phyloP scores from a whole-genome alignment of 2,797 vertebrate species.

The Syngnathus acus region DNA sequence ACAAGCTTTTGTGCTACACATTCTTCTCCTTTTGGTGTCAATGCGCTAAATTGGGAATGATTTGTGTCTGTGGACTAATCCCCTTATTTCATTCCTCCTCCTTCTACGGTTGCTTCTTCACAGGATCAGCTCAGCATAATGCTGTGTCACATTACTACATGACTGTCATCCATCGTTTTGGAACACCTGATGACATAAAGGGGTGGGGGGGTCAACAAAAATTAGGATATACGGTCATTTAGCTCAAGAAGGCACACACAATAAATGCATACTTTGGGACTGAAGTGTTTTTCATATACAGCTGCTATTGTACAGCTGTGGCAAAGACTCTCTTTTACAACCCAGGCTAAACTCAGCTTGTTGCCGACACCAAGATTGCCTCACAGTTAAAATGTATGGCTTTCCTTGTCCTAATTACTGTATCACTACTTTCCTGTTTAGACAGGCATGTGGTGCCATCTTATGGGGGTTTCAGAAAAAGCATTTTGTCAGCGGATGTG shows the following conservation, averaged over 20 bases:
- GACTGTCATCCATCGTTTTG: slow-evolving; percentile 2
- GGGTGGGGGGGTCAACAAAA: too few relatives aligned
- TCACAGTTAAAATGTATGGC: too few relatives aligned
- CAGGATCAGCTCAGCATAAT: slow-evolving; percentile 46
- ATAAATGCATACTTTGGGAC: too few relatives aligned
- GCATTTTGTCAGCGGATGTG: not conserved
- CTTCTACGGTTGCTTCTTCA: slow-evolving; percentile 43
- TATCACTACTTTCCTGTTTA: not conserved
- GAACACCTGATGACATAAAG: not conserved
- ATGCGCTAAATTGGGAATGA: slow-evolving; percentile 62
- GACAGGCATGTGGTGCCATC: not conserved
- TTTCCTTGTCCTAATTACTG: not conserved
- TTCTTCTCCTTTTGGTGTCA: slow-evolving; percentile 60
- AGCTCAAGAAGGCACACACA: too few relatives aligned
- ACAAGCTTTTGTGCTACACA: slow-evolving; percentile 66
- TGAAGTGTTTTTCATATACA: too few relatives aligned
- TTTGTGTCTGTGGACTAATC: slow-evolving; percentile 66
- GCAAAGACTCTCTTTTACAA: too few relatives aligned
- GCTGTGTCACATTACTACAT: slow-evolving; percentile 24
- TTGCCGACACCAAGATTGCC: too few relatives aligned
- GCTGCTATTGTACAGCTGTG: too few relatives aligned
- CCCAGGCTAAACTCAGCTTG: too few relatives aligned
- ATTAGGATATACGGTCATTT: too few relatives aligned
- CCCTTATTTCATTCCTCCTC: slow-evolving; percentile 53
- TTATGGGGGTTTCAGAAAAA: not conserved